Evolutionary conservation across 2,888 invertebrate genomes (phyloP).

Genomic region (Diploptera punctata): DNA sequence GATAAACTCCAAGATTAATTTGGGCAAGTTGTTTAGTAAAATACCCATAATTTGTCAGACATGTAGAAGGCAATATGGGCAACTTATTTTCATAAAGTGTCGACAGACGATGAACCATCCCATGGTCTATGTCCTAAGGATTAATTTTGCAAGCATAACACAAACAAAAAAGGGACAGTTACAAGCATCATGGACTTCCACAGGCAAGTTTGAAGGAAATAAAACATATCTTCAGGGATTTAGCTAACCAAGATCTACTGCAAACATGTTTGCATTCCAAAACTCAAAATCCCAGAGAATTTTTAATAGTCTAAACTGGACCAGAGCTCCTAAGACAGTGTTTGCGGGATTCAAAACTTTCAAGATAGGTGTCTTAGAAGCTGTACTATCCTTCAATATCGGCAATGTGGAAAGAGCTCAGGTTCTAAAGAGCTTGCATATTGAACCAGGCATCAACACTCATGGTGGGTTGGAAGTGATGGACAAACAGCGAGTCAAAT

Average conservation of each 20-base stretch:
- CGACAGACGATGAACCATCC: too few relatives aligned
- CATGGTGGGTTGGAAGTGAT: neutral
- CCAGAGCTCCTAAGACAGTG: neutral
- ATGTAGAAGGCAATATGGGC: neutral
- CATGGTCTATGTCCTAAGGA: slow-evolving; percentile 6
- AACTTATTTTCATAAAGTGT: too few relatives aligned
- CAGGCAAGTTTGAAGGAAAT: neutral
- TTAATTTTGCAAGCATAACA: neutral
- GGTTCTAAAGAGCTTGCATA: too few relatives aligned
- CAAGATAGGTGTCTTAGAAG: neutral
- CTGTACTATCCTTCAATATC: neutral
- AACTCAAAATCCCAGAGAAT: neutral
- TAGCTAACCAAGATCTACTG: too few relatives aligned
- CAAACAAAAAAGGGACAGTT: neutral
- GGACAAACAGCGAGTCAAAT: too few relatives aligned
- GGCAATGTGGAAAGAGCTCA: too few relatives aligned
- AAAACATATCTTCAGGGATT: too few relatives aligned
- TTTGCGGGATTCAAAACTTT: neutral
- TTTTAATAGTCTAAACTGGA: neutral
- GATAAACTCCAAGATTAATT: neutral
- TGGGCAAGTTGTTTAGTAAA: neutral
- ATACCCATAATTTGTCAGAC: slow-evolving; percentile 1
- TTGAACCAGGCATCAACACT: neutral
- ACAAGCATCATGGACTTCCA: slow-evolving; percentile 8
- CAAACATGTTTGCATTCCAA: neutral